Conservation (phyloP, 1,140 invertebrate genomes). For the Argopecten irradians region DNA sequence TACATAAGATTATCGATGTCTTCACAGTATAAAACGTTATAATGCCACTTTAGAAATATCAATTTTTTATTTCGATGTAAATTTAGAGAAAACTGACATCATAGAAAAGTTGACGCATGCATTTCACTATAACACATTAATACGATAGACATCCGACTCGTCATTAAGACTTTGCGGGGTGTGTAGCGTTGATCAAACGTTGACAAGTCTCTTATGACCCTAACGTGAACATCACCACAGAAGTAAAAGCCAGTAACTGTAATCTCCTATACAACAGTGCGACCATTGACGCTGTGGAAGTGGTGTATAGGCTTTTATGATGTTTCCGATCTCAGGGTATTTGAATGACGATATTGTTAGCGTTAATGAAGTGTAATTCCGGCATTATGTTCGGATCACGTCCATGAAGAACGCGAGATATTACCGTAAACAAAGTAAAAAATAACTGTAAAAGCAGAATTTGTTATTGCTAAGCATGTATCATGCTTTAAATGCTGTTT, state of each 20-base stretch:
- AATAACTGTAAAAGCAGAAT: background rate
- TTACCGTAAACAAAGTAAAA: background rate
- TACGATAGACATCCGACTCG: background rate
- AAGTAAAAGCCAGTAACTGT: background rate
- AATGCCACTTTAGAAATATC: too few relatives aligned
- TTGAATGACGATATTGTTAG: background rate
- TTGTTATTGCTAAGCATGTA: background rate
- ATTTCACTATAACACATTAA: too few relatives aligned
- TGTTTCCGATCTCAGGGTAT: constrained; percentile 14
- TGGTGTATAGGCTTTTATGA: background rate
- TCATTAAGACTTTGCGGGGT: background rate
- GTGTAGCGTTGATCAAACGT: background rate
- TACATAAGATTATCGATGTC: too few relatives aligned
- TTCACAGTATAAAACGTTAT: too few relatives aligned
- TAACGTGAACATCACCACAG: background rate
- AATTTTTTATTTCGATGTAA: too few relatives aligned
- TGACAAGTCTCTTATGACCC: background rate
- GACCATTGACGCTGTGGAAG: background rate
- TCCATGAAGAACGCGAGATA: background rate
- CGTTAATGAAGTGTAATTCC: background rate
- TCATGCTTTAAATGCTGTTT: background rate
- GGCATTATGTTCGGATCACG: background rate
- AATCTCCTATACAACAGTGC: background rate
- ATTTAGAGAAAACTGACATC: too few relatives aligned
- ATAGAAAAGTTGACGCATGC: too few relatives aligned